Evolutionary conservation across 1,140 invertebrate species (phyloP).

Genomic region (Zaprionus ghesquierei): DNA sequence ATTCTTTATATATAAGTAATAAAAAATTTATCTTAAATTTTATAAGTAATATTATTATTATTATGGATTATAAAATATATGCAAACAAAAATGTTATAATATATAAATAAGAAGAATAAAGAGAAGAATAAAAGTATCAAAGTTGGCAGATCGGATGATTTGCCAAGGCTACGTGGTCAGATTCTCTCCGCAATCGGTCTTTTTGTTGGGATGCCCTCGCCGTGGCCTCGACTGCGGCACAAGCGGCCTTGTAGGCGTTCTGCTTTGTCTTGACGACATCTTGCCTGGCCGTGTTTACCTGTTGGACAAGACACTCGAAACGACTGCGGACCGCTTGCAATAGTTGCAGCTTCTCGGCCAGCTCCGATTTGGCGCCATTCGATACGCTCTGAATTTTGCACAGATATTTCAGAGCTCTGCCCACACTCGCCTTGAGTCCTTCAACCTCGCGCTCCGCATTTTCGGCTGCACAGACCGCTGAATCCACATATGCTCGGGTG

Average conservation of each 20-base stretch:
- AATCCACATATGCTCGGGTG: conserved; percentile 84
- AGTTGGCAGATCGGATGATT: not conserved
- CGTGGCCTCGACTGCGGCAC: conserved; percentile 85
- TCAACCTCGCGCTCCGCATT: conserved; percentile 73
- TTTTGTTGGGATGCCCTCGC: conserved; percentile 24
- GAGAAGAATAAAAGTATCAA: not conserved
- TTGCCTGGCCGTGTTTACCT: conserved; percentile 84
- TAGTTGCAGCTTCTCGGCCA: conserved; percentile 85
- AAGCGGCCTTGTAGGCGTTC: conserved; percentile 85
- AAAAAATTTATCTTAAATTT: too few relatives aligned
- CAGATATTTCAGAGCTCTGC: conserved; percentile 83
- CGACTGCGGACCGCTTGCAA: conserved; percentile 85
- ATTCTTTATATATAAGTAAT: too few relatives aligned
- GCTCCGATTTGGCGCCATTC: conserved; percentile 57
- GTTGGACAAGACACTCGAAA: conserved; percentile 84
- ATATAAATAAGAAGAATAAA: not conserved
- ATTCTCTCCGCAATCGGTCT: not conserved
- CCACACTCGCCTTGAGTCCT: conserved; percentile 62
- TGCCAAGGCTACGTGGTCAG: too few relatives aligned
- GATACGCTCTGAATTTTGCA: conserved; percentile 84
- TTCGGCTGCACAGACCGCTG: conserved; percentile 84
- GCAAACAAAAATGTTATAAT: too few relatives aligned
- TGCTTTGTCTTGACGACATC: conserved; percentile 86
- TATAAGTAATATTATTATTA: too few relatives aligned
- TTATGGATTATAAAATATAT: not conserved